Conservation (phyloP, 1,140 invertebrate genomes). For the Ips typographus region DNA sequence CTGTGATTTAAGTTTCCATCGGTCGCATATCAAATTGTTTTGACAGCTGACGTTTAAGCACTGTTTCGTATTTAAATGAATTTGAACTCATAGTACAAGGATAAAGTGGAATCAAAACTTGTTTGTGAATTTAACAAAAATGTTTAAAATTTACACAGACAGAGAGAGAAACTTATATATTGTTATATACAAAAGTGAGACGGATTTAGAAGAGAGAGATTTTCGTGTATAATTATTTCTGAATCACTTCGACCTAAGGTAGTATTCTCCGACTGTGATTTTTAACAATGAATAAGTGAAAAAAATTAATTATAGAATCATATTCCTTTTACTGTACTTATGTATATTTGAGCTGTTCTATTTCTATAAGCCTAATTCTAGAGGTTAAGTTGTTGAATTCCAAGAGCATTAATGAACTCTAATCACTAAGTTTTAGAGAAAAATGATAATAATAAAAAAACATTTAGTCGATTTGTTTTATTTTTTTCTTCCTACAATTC, state of each 20-base stretch:
- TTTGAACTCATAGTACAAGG: too few species aligned
- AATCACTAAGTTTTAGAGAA: too few species aligned
- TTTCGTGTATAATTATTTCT: neutral
- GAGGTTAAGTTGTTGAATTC: neutral
- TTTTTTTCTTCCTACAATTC: too few species aligned
- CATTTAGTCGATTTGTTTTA: too few species aligned
- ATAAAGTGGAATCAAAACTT: too few species aligned
- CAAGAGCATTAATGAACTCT: too few species aligned
- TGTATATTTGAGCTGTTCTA: slow-evolving; percentile 27
- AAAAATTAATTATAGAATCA: slow-evolving; percentile 6
- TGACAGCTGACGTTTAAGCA: too few species aligned
- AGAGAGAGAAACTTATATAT: neutral
- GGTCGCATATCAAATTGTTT: too few species aligned
- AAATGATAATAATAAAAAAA: too few species aligned
- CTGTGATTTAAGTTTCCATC: too few species aligned
- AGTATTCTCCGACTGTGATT: slow-evolving; percentile 35
- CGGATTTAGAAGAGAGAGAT: neutral
- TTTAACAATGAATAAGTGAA: slow-evolving; percentile 25
- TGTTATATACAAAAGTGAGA: neutral
- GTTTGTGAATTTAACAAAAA: neutral
- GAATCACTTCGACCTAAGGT: slow-evolving; percentile 11
- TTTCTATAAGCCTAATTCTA: slow-evolving; percentile 25
- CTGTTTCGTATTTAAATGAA: too few species aligned
- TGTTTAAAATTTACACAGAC: neutral
- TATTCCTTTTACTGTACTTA: too few species aligned